A percentile compares a stretch with the other conserved stretches of the same genome.
Evolutionary conservation across 2,113 vertebrate genomes (phyloP).

Genomic region (Bombycilla garrulus): DNA sequence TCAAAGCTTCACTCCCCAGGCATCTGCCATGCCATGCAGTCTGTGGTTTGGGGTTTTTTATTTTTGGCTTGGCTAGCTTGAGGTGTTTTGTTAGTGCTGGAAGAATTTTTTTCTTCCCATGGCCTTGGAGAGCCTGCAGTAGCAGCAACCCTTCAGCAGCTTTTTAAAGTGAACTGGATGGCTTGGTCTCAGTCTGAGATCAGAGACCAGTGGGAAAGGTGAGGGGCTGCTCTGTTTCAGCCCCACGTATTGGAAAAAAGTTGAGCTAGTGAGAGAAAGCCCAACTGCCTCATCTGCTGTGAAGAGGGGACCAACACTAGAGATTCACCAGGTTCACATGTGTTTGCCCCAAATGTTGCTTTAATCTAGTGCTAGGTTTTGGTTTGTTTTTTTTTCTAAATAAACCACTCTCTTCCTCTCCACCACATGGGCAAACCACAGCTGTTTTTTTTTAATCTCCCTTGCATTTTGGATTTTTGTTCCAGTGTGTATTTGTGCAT

Average conservation of each 20-base stretch:
- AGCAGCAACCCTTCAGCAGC: not conserved
- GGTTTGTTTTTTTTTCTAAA: not conserved
- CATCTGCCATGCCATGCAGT: accelerated
- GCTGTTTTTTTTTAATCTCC: not conserved
- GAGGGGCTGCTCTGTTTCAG: not conserved
- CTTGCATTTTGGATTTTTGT: not conserved
- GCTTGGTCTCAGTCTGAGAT: not conserved
- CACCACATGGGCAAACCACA: not conserved
- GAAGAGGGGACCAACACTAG: not conserved
- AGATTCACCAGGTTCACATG: not conserved
- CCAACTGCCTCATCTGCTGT: not conserved
- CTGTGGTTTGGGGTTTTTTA: too few species aligned
- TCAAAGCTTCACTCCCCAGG: not conserved
- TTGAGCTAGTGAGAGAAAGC: accelerated
- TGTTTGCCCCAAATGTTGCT: not conserved
- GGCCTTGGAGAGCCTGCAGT: not conserved
- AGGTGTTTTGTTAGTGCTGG: not conserved
- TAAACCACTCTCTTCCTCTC: not conserved
- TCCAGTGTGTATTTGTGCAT: not conserved
- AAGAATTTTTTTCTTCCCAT: not conserved
- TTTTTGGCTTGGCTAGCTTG: not conserved
- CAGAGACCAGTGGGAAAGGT: not conserved
- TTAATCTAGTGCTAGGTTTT: not conserved
- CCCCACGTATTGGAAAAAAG: not conserved
- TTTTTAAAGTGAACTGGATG: not conserved